A percentile compares a stretch with the other conserved stretches of the same genome.
Evolutionary conservation across 2,888 invertebrate genomes (phyloP).

Genomic region (Tetanocera ferruginea): DNA sequence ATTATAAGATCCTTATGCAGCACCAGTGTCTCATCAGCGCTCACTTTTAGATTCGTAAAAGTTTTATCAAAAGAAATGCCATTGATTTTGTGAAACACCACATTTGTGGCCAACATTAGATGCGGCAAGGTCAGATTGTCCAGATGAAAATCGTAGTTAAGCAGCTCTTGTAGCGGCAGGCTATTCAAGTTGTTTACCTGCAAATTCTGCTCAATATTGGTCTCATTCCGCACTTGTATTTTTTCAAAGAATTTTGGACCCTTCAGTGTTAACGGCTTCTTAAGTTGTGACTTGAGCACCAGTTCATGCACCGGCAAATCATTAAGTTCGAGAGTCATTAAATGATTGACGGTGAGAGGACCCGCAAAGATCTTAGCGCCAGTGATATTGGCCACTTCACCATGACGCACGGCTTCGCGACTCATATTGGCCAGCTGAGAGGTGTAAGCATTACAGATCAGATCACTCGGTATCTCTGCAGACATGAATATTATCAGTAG

Average conservation of each 20-base stretch:
- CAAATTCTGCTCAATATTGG: slow-evolving; percentile 47
- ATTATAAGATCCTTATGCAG: slow-evolving; percentile 62
- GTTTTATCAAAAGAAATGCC: slow-evolving; percentile 58
- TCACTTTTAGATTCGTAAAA: slow-evolving; percentile 51
- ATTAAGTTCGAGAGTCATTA: slow-evolving; percentile 51
- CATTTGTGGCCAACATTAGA: slow-evolving; percentile 48
- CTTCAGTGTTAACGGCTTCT: slow-evolving; percentile 44
- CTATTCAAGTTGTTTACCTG: slow-evolving; percentile 53
- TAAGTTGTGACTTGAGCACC: slow-evolving; percentile 48
- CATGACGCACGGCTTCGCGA: slow-evolving; percentile 55
- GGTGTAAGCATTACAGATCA: slow-evolving; percentile 51
- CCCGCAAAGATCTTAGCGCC: slow-evolving; percentile 58
- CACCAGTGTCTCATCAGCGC: slow-evolving; percentile 48
- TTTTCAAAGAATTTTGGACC: slow-evolving; percentile 54
- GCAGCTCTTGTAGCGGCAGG: slow-evolving; percentile 48
- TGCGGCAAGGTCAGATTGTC: slow-evolving; percentile 54
- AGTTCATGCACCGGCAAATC: slow-evolving; percentile 52
- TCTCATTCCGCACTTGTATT: slow-evolving; percentile 50
- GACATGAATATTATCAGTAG: slow-evolving; percentile 58
- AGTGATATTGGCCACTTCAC: slow-evolving; percentile 54
- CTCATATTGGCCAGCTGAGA: slow-evolving; percentile 55
- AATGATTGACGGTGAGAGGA: slow-evolving; percentile 47
- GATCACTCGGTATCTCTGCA: slow-evolving; percentile 53
- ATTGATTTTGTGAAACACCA: slow-evolving; percentile 59
- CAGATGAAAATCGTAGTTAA: slow-evolving; percentile 52